A percentile compares a stretch with the other conserved stretches of the same genome.
These are phyloP conservation scores for Chloroclystis v-ata DNA, from an alignment of 2,888 invertebrate genomes.

Conservation along the genomic window DNA sequence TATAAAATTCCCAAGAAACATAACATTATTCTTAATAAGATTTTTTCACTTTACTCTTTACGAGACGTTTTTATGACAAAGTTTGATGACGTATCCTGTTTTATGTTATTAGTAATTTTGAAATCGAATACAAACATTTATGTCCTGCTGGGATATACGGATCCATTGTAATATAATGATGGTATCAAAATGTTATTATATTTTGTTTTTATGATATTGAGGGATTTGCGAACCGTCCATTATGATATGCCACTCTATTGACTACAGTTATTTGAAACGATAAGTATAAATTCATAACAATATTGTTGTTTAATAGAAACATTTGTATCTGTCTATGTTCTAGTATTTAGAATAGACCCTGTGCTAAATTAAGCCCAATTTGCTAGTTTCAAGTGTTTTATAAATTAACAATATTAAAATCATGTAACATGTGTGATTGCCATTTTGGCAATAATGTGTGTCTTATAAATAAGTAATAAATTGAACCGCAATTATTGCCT, in stretches of 20 bases:
- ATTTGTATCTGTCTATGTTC: too few relatives aligned
- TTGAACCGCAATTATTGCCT: too few relatives aligned
- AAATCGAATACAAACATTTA: constrained; percentile 35
- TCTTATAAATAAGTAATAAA: too few relatives aligned
- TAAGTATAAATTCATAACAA: too few relatives aligned
- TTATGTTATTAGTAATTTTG: constrained; percentile 36
- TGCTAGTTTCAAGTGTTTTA: too few relatives aligned
- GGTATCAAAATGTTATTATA: constrained; percentile 27
- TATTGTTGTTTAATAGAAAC: too few relatives aligned
- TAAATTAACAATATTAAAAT: too few relatives aligned
- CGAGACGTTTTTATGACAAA: constrained; percentile 33
- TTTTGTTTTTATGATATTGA: constrained; percentile 27
- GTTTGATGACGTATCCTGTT: constrained; percentile 32
- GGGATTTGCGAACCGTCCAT: constrained; percentile 18
- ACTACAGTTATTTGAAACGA: background rate
- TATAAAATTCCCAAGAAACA: background rate
- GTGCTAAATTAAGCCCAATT: too few relatives aligned
- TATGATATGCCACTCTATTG: constrained; percentile 11
- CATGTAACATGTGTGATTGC: too few relatives aligned
- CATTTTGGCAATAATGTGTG: too few relatives aligned
- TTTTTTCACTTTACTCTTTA: constrained; percentile 31
- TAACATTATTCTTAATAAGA: background rate
- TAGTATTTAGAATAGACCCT: too few relatives aligned
- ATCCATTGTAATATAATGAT: constrained; percentile 30
- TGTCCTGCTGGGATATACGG: constrained; percentile 27